Base-by-base conservation (phyloP, 2,797 vertebrate species). In the Buphagus erythrorhynchus region DNA sequence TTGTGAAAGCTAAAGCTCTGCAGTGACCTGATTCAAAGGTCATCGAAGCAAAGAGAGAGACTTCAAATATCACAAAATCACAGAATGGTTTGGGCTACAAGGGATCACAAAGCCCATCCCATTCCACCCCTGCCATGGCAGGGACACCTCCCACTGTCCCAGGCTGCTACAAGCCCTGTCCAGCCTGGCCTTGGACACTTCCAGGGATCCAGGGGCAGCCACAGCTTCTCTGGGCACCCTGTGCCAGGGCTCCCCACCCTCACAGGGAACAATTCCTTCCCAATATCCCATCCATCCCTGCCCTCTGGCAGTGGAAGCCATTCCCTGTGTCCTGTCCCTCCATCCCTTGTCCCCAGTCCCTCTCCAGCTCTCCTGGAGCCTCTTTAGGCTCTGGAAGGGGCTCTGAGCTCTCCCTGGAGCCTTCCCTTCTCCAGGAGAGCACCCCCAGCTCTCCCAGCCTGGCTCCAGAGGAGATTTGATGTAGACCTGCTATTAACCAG, bases 271-370 rank as follows among this genome's bases (percentile, higher is more conserved):
- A 1, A 25, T 43, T 49, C 0, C 3, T n/a, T 0, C 10, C 33
- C 2, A 45, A 5, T 2, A 2, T 45, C 28, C n/a, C n/a, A 43
- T 8, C 28, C 0, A 3, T 0, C 58, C n/a, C 51, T 58, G 43
- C 7, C 25, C 36, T 72, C 16, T 65, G 51, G 1, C 20, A 35
- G 6, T 48, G 0, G 8, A 3, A 72, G n/a, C n/a, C 59, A 45
- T 52, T 80, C 20, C 6, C 20, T 9, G 33, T 52, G 28, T 52
- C 67, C 45, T 58, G 24, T 66, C 59, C 16, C 66, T 79, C n/a
- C 36, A 65, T 3, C 5, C 26, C 38, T 59, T 45, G n/a, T 29
- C 13, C 51, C 11, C 2, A 36, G 16, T 33, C 20, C 33, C 29
- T 73, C 45, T 66, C 8, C 67, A 79, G n/a, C 67, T 73, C 36